Conservation (phyloP, 2,888 invertebrate species). For the Pollenia labialis region DNA sequence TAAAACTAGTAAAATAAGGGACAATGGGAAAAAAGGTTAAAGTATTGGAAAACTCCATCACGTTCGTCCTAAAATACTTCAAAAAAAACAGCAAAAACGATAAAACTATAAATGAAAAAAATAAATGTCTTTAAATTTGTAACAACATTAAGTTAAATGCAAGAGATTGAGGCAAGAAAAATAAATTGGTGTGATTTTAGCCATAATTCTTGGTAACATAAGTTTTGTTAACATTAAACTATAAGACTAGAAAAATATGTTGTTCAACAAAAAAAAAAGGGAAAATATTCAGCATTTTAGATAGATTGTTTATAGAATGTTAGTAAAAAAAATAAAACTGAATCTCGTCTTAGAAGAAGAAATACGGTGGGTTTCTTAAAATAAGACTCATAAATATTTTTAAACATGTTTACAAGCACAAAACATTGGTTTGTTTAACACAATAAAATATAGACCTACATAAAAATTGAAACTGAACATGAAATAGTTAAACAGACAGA, state of each 20-base stretch:
- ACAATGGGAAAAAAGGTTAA: neutral
- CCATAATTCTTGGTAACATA: conserved; percentile 55
- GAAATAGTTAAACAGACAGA: conserved; percentile 36
- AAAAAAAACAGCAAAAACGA: conserved; percentile 11
- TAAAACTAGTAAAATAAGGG: neutral
- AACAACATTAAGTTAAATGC: conserved; percentile 52
- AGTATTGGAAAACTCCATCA: conserved; percentile 53
- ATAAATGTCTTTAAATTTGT: conserved; percentile 66
- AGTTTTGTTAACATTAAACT: conserved; percentile 40
- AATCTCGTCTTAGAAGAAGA: conserved; percentile 29
- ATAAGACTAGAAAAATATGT: conserved; percentile 22
- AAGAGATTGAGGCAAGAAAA: conserved; percentile 29
- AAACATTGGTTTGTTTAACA: conserved; percentile 65
- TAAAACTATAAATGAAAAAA: conserved; percentile 43
- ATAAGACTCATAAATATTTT: conserved; percentile 65
- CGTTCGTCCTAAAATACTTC: conserved; percentile 52
- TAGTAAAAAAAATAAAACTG: neutral
- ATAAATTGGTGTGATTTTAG: conserved; percentile 70
- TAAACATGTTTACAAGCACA: conserved; percentile 65
- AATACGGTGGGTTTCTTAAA: conserved; percentile 41
- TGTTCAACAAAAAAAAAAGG: conserved; percentile 29
- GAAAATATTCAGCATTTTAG: conserved; percentile 47
- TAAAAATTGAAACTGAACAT: conserved; percentile 64
- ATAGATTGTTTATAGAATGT: neutral
- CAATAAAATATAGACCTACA: conserved; percentile 71